Evolutionary conservation across 2,888 invertebrate genomes (phyloP).

Genomic region (Cataglyphis altisquamis): DNA sequence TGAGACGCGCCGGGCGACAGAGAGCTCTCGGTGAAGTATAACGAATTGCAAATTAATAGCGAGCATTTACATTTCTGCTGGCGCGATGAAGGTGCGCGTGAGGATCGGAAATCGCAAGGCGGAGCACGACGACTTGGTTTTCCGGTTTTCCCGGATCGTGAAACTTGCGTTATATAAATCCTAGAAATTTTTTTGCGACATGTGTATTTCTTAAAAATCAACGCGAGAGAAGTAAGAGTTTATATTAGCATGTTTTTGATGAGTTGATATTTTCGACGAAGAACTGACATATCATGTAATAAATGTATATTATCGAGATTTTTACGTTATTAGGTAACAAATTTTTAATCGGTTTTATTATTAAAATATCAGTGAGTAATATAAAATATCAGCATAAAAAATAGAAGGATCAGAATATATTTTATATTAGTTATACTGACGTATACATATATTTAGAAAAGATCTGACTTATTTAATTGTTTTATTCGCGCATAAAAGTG

Average conservation of each 20-base stretch:
- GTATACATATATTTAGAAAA: not conserved
- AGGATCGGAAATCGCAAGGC: conserved; percentile 59
- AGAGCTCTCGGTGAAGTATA: conserved; percentile 69
- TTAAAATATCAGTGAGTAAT: not conserved
- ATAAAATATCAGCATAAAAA: not conserved
- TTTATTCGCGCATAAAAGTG: not conserved
- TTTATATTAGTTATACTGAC: not conserved
- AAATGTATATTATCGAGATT: not conserved
- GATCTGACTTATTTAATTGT: not conserved
- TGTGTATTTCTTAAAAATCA: not conserved
- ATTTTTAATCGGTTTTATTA: not conserved
- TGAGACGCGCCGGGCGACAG: conserved; percentile 58
- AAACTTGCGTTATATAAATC: conserved; percentile 42
- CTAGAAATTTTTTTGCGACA: conserved; percentile 6
- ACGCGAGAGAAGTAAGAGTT: not conserved
- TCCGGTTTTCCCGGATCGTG: conserved; percentile 10
- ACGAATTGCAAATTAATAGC: conserved; percentile 84
- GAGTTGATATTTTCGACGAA: not conserved
- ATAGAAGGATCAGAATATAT: not conserved
- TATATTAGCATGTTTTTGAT: not conserved
- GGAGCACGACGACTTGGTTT: conserved; percentile 6
- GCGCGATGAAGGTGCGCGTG: conserved; percentile 35
- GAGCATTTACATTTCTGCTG: conserved; percentile 82
- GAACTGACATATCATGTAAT: not conserved
- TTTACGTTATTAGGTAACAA: not conserved